A percentile compares a stretch with the other conserved stretches of the same genome.
Conservation (phyloP, 1,140 invertebrate species). For the Saccostrea echinata region DNA sequence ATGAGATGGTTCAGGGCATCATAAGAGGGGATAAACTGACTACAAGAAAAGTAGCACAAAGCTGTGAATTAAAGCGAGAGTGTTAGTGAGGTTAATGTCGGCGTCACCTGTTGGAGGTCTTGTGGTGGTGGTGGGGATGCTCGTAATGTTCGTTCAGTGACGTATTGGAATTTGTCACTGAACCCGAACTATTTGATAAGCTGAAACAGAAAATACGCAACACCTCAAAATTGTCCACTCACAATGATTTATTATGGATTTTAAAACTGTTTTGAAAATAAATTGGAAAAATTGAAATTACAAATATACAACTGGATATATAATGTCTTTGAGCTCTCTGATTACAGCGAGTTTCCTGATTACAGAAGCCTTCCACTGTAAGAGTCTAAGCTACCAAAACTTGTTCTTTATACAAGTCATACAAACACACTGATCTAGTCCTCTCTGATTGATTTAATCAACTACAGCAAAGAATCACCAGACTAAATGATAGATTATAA, state of each 20-base stretch:
- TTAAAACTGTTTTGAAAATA: background rate
- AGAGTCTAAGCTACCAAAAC: too few relatives aligned
- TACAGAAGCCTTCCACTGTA: too few relatives aligned
- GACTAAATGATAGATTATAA: too few relatives aligned
- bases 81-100: constrained; percentile 20
- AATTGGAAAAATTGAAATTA: too few relatives aligned
- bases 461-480: too few relatives aligned
- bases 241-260: background rate
- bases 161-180: constrained; percentile 75
- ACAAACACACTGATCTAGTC: too few relatives aligned
- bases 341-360: too few relatives aligned
- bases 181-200: constrained; percentile 64
- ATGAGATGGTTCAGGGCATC: background rate
- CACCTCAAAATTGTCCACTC: background rate
- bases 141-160: constrained; percentile 65
- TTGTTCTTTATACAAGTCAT: too few relatives aligned
- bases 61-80: constrained; percentile 19
- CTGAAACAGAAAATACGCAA: constrained; percentile 65
- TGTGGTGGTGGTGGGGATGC: constrained; percentile 56
- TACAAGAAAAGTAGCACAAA: background rate
- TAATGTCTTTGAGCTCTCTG: too few relatives aligned
- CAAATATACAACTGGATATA: too few relatives aligned
- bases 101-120: constrained; percentile 36
- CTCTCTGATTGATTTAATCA: too few relatives aligned
- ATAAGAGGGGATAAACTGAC: background rate